Evolutionary conservation across 2,797 vertebrate genomes (phyloP).

Genomic region (Sebastes variabilis): DNA sequence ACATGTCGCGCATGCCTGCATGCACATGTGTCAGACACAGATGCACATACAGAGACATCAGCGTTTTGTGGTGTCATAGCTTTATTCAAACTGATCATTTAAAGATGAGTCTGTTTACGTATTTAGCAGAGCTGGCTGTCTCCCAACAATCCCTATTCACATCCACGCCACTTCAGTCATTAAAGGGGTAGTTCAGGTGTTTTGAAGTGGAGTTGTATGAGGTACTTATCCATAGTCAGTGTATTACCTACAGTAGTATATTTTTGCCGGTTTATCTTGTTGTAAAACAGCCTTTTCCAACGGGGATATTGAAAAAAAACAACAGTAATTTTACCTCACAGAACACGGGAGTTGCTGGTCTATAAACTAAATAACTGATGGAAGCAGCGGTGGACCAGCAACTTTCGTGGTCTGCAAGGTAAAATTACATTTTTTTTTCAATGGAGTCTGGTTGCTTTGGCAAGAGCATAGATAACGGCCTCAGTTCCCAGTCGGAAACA

Average conservation of each 20-base stretch:
- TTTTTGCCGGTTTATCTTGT: neutral
- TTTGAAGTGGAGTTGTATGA: neutral
- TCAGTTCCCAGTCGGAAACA: no score
- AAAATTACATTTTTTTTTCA: no score
- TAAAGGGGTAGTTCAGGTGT: neutral
- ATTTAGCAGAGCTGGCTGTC: neutral
- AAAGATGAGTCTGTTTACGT: neutral
- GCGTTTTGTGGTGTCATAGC: neutral
- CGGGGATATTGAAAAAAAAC: neutral
- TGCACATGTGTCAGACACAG: slow-evolving; percentile 32
- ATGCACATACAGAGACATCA: neutral
- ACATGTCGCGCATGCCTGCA: slow-evolving; percentile 6
- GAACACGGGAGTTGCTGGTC: neutral
- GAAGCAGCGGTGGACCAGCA: no score
- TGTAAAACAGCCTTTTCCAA: neutral
- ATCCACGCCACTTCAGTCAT: rapidly evolving
- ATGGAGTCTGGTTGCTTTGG: no score
- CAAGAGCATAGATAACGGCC: no score
- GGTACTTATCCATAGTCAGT: neutral
- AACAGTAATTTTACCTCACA: neutral
- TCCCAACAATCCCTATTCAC: neutral
- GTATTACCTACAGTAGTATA: neutral
- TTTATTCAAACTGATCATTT: neutral
- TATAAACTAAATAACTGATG: no score
- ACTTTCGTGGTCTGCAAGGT: no score